Evolutionary conservation across 92 coral and sea anemone species (phyloP).

Genomic region (Zoanthus solanderi): DNA sequence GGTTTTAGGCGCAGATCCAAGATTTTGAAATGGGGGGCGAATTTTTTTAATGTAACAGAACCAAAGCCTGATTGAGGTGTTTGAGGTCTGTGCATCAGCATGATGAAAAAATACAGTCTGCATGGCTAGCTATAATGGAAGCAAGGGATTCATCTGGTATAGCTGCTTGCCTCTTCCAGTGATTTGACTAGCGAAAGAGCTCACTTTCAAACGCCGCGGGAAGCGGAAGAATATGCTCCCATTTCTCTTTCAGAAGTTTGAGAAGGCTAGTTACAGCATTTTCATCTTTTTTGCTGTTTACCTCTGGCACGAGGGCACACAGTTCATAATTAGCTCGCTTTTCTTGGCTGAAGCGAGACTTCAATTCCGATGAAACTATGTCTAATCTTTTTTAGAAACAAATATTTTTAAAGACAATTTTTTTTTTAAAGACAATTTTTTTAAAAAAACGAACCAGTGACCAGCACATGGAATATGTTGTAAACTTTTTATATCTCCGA

Average conservation of each 20-base stretch:
- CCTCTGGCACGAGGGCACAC: too few species aligned
- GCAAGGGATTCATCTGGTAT: conserved; percentile 59
- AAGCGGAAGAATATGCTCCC: conserved; percentile 47
- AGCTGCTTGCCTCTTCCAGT: conserved; percentile 67
- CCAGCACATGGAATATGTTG: too few species aligned
- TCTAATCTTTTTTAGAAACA: too few species aligned
- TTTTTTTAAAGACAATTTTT: too few species aligned
- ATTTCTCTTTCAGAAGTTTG: conserved; percentile 66
- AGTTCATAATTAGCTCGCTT: conserved; percentile 69
- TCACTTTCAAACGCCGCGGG: conserved; percentile 65
- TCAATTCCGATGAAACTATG: conserved; percentile 67
- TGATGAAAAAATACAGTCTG: conserved; percentile 63
- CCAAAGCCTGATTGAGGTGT: too few species aligned
- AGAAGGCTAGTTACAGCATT: conserved; percentile 64
- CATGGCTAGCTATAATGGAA: conserved; percentile 62
- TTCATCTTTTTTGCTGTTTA: conserved; percentile 58
- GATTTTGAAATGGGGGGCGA: too few species aligned
- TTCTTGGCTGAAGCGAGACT: conserved; percentile 65
- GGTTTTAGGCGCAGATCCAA: background rate
- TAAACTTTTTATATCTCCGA: too few species aligned
- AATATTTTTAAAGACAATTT: too few species aligned
- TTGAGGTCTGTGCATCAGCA: too few species aligned
- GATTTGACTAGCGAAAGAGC: conserved; percentile 63
- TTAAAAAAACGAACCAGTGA: too few species aligned
- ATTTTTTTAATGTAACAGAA: too few species aligned